These are phyloP conservation scores for Ochropacha duplaris DNA, from an alignment of 2,888 invertebrate genomes.

Conservation along the genomic window DNA sequence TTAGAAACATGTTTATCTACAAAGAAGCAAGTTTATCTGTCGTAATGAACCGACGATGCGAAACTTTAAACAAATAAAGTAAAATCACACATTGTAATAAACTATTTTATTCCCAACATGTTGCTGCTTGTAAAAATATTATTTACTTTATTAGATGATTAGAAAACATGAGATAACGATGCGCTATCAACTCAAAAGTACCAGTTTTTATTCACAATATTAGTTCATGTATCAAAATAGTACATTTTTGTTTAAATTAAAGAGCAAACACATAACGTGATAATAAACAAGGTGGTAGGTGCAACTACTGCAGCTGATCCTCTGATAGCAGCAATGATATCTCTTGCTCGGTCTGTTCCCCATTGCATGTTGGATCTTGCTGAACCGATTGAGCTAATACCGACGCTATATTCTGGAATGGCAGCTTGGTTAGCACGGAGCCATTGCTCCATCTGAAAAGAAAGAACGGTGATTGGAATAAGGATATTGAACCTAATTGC, in stretches of 20 bases:
- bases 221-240: background rate
- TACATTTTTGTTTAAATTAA: slow-evolving; percentile 41
- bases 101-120: background rate
- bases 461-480: too few species aligned
- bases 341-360: slow-evolving; percentile 55
- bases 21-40: too few species aligned
- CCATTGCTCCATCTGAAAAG: slow-evolving; percentile 67
- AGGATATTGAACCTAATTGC: too few species aligned
- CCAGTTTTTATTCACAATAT: background rate
- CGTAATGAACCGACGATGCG: background rate
- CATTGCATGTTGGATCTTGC: slow-evolving; percentile 58
- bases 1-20: too few species aligned
- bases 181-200: background rate
- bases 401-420: slow-evolving; percentile 52
- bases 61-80: background rate
- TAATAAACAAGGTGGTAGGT: slow-evolving; percentile 49
- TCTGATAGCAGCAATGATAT: slow-evolving; percentile 50
- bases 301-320: slow-evolving; percentile 46
- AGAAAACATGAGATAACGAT: background rate
- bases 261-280: slow-evolving; percentile 45
- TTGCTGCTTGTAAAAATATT: background rate
- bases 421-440: slow-evolving; percentile 38
- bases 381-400: slow-evolving; percentile 51
- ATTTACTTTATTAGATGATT: too few species aligned
- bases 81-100: background rate